Evolutionary conservation across 2,113 vertebrate species (phyloP).

Genomic region (Chlamydotis undulata): DNA sequence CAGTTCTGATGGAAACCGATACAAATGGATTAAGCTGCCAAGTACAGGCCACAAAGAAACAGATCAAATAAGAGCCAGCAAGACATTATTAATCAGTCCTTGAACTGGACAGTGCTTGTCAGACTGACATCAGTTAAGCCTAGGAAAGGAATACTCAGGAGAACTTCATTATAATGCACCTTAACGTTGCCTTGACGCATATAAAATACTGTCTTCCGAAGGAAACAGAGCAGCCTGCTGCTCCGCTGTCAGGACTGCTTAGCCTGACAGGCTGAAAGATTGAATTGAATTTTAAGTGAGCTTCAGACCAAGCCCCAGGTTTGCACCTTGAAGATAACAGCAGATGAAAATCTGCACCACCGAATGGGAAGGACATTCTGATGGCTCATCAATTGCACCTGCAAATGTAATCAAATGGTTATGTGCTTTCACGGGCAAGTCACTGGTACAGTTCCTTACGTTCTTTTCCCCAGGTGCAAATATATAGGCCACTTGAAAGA

Average conservation of each 20-base stretch:
- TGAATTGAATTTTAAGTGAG: background rate
- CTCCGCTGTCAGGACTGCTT: background rate
- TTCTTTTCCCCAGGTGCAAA: background rate
- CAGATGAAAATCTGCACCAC: background rate
- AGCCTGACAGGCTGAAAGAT: background rate
- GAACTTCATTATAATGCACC: constrained; percentile 6
- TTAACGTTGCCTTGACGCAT: background rate
- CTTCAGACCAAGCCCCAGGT: background rate
- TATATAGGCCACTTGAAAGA: background rate
- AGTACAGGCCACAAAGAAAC: constrained; percentile 8
- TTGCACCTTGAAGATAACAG: constrained; percentile 15
- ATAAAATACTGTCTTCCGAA: background rate
- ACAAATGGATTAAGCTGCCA: constrained; percentile 29
- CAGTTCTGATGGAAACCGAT: background rate
- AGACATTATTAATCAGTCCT: constrained; percentile 34
- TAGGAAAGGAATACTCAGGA: background rate
- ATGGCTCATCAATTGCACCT: background rate
- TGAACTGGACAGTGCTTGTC: constrained; percentile 36
- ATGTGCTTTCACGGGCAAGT: background rate
- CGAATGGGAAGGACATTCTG: background rate
- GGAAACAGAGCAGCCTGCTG: constrained; percentile 46
- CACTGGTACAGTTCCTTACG: background rate
- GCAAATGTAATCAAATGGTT: background rate
- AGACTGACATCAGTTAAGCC: constrained; percentile 13
- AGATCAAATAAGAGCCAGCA: background rate